phyloP scores from a whole-genome alignment of 2,888 invertebrate species.

The Alitta virens region DNA sequence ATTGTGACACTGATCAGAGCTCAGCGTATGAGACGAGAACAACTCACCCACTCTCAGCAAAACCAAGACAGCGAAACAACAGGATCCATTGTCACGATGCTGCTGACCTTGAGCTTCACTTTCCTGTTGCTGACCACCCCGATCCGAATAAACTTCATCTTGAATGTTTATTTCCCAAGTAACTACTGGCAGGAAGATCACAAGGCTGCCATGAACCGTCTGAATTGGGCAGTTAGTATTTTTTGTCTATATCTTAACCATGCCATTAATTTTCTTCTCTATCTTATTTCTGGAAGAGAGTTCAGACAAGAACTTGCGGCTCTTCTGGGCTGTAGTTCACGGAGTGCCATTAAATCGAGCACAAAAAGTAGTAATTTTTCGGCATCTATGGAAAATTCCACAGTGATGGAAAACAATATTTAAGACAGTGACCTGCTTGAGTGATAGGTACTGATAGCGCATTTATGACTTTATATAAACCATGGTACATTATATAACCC shows the following conservation, averaged over 20 bases:
- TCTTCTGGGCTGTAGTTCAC: too few species aligned
- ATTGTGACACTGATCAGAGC: not conserved
- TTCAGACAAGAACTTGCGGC: slow-evolving; percentile 2
- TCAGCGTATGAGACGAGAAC: not conserved
- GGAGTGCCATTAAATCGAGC: too few species aligned
- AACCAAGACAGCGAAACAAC: not conserved
- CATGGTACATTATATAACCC: too few species aligned
- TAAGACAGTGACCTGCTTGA: too few species aligned
- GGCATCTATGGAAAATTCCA: too few species aligned
- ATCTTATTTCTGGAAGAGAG: slow-evolving; percentile 4
- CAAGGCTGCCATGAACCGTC: slow-evolving; percentile 1
- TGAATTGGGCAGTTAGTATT: slow-evolving; percentile 4
- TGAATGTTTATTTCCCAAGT: slow-evolving; percentile 1
- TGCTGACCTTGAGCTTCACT: slow-evolving; percentile 6
- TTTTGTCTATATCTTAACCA: slow-evolving; percentile 9
- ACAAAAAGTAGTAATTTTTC: too few species aligned
- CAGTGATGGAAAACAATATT: too few species aligned
- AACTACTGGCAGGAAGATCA: not conserved
- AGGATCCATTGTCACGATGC: not conserved
- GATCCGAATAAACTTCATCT: slow-evolving; percentile 1
- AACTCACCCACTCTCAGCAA: not conserved
- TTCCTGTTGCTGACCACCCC: slow-evolving; percentile 14
- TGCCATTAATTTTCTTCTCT: slow-evolving; percentile 14
- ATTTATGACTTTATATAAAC: too few species aligned
- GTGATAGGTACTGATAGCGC: too few species aligned